Base-by-base conservation (phyloP, 2,888 invertebrate species). In the Andrena minutula region DNA sequence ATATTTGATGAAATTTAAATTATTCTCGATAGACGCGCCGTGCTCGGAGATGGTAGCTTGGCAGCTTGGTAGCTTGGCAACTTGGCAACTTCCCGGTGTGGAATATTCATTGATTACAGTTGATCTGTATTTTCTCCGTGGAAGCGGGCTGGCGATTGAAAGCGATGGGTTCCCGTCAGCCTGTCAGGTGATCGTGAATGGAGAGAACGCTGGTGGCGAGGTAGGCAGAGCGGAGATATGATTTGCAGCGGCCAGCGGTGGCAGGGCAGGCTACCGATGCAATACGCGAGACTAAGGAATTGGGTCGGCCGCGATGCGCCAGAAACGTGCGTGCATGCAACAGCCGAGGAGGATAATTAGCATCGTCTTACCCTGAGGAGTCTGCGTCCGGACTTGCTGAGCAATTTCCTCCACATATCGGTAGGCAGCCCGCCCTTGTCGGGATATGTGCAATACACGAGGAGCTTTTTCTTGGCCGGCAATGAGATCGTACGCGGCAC, bases 321-420 rank as follows among this genome's bases (percentile, higher is more conserved):
- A 56, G 58, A 84, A 82, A 73, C 78, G 71, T 66, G 81, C 60
- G 74, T 69, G 63, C 72, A 47, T 72, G 80, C 74, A 72, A 83
- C 75, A 64, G 49, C 49, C 49, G 53, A 56, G 23, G 41, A 58
- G 28, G 49, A 68, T 69, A 56, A 77, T 70, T 41, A 32, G 41
- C 76, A 10, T 49, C 69, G 58, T 75, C 92, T 88, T 89, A 93
- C 93, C 93, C 90, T 92, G 58, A 93, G 85, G 66, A 93, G 91
- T 72, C 91, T 91, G 64, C 92, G 91, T 63, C 93, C 93, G 60
- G 93, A 93, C 72, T 92, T 93, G 84, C 89, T 91, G 75, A 93
- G 85, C 53, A 91, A 91, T 79, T 93, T 93, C 72, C 89, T 92
- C 89, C 93, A 85, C 93, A 93, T 93, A 72, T 80, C 73, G 63